Conservation (phyloP, 2,888 invertebrate genomes). For the Drosophila prostipennis region DNA sequence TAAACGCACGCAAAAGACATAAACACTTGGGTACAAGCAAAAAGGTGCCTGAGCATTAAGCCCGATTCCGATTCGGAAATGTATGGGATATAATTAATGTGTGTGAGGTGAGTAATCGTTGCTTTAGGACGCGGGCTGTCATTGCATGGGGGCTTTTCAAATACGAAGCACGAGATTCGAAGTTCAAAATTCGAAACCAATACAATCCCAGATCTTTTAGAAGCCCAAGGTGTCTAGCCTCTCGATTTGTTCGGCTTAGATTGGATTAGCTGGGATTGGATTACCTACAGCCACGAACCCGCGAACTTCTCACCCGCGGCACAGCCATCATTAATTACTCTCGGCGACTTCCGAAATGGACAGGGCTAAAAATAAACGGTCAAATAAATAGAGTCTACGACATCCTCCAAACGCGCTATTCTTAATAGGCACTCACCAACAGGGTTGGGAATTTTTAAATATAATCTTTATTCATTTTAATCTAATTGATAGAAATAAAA, state of each 20-base stretch:
- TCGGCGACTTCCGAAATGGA: constrained; percentile 70
- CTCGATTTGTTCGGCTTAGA: neutral
- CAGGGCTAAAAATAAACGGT: constrained; percentile 68
- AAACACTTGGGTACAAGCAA: constrained; percentile 12
- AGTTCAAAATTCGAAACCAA: neutral
- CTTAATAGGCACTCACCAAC: constrained; percentile 32
- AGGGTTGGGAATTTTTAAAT: neutral
- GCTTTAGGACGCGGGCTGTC: constrained; percentile 30
- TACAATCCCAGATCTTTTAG: neutral
- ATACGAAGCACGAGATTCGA: constrained; percentile 1
- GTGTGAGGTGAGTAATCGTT: constrained; percentile 62
- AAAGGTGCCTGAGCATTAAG: constrained; percentile 22
- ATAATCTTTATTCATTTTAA: too few relatives aligned
- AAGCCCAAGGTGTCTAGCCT: neutral
- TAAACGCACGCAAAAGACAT: constrained; percentile 38
- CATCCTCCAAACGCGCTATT: constrained; percentile 54
- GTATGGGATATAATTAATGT: constrained; percentile 65
- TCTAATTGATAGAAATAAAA: too few relatives aligned
- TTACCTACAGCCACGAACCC: constrained; percentile 1
- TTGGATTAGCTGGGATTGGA: constrained; percentile 18
- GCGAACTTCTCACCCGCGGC: constrained; percentile 30
- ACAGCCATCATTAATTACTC: constrained; percentile 73
- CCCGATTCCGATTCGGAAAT: constrained; percentile 12
- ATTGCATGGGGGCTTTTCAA: constrained; percentile 1
- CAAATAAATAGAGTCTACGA: constrained; percentile 56